phyloP scores from a whole-genome alignment of 2,113 vertebrate species.

The Pitta sordida region DNA sequence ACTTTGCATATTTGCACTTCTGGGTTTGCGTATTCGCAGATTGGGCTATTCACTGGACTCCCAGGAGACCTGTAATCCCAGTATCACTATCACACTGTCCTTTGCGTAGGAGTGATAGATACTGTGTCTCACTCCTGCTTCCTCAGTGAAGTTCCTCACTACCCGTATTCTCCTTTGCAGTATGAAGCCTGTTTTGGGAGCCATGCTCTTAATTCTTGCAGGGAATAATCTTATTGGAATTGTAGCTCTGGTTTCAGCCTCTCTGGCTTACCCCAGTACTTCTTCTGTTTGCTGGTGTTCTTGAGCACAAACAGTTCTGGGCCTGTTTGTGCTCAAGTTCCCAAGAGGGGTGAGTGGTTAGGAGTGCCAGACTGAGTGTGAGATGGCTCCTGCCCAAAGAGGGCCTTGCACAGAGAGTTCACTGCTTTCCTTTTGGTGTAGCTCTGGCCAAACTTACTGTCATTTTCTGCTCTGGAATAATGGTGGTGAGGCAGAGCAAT shows the following conservation, averaged over 20 bases:
- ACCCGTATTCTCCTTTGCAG: background rate
- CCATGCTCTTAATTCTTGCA: background rate
- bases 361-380: background rate
- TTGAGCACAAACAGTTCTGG: background rate
- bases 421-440: background rate
- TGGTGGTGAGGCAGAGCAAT: background rate
- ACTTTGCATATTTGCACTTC: too few relatives aligned
- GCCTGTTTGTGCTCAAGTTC: background rate
- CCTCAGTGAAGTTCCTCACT: background rate
- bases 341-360: background rate
- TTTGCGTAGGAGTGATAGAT: background rate
- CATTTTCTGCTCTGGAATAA: background rate
- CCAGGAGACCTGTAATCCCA: too few relatives aligned
- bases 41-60: too few relatives aligned
- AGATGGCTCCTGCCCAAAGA: background rate
- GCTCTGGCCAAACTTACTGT: background rate
- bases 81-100: rapidly evolving
- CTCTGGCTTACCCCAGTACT: background rate
- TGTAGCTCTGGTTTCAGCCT: background rate
- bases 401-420: background rate
- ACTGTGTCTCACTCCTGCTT: background rate
- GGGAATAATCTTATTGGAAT: background rate
- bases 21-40: too few relatives aligned
- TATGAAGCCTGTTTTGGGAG: background rate
- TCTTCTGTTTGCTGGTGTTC: background rate